Base-by-base conservation (phyloP, 2,888 invertebrate genomes). In the Phyto melanocephala region DNA sequence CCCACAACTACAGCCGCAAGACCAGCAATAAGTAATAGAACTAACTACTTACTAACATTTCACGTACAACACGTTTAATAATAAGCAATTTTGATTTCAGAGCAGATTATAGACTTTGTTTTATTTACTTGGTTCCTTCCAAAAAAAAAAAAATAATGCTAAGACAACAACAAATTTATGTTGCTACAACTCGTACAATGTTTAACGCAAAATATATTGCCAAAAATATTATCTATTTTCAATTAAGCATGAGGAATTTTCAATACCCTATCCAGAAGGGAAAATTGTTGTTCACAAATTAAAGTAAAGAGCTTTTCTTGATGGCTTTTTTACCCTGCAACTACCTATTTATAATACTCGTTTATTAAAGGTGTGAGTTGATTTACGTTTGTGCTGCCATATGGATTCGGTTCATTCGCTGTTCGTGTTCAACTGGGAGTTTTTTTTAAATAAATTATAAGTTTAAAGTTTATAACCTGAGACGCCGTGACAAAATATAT, bases 81-180 rank as follows among this genome's bases (percentile, higher is more conserved):
- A 88, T 88, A 89, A 89, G 87, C 87, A 89, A 89, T 89, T 89
- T 88, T 87, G 89, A 89, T 89, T 87, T 56, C 87, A 86, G 89
- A 89, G 88, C 89, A 89, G 88, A 89, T 89, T 88, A 86, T 50
- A 54, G 58, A 37, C 70, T 52, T 33, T n/a, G 17, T 37, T 76
- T 70, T 76, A 54, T 71, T 65, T 76, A 54, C 60, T 60, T 77
- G 35, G 4, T 65, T 11, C 8, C 54, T 8, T n/a, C n/a, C 15
- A 37, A 20, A 22, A 3, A 15, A 24, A n/a, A 47, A 37, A 6
- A 20, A 35, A 67, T 8, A 22, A 47, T 2, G 20, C 37, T 17
- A 52, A 42, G 17, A 33, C 20, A 75, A 63, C 7, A 54, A 28
- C 13, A 28, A 54, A 54, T 54, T 28, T 13, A 8, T 15, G 54